Base-by-base conservation (phyloP, 2,888 invertebrate genomes). In the Acronicta alni region DNA sequence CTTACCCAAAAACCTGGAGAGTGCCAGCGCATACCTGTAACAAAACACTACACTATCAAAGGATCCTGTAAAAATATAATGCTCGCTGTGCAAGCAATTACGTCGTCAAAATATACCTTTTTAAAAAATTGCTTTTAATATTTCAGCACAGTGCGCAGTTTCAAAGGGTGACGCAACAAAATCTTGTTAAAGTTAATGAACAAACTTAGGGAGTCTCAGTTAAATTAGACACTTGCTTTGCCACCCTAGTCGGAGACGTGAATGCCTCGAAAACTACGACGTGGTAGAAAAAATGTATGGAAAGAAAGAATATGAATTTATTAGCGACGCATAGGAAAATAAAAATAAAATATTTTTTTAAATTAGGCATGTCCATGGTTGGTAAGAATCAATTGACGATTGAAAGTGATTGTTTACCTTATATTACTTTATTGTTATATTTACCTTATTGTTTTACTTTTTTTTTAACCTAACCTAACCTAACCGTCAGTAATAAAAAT, bases 141-240 rank as follows among this genome's bases (percentile, higher is more conserved):
- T 88, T 89, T 87, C 70, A 85, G 76, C 73, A 79, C 48, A 59
- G 80, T 63, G 72, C 77, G 67, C 72, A 65, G 74, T 79, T 84
- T 88, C 90, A 92, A 90, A 90, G 91, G 89, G 88, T 88, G 77
- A 83, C 80, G 83, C 72, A 79, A 85, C 85, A 80, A 86, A 91
- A 91, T 90, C 91, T 90, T 89, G 88, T 92, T 91, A 90, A 80
- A 89, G 79, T 89, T 92, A 92, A 92, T 91, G 90, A 92, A 92
- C 88, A 89, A 92, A 92, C 90, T 92, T 88, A 83, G 79, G 81
- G 79, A 77, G 83, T 84, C 88, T 84, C 86, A 85, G 84, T 88
- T 87, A 89, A 90, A 88, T 85, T 83, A 85, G 81, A 83, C 79
- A 81, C 83, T 87, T 76, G 82, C 83, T 73, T 83, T 79, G 81